Evolutionary conservation across 2,888 invertebrate genomes (phyloP), one percentile per base, ranked within the genome.

Genomic region (Lottia gigantea): DNA sequence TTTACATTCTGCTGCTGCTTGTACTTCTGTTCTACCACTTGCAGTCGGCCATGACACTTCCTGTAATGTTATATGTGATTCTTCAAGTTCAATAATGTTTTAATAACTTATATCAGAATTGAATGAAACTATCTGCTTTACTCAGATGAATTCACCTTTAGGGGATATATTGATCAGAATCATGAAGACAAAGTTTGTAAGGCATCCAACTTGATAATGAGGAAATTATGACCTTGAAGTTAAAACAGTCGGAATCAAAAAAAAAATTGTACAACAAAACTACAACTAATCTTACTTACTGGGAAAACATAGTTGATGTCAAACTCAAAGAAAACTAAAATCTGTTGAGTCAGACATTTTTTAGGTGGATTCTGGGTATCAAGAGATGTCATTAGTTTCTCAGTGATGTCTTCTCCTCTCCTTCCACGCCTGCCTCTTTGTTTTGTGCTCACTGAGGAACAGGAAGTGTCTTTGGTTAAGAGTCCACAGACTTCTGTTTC

Each of bases 401-500:
- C 25, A 15, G 81, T 81, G 26, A 81, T 78, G 70, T 81, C 81
- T 62, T 68, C 62, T 26, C 72, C 79, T 79, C 70, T 40, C 40
- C 11, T 55, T 49, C 1, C 1, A 23, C 23, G 2, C 8, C 19
- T 23, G 14, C 19, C 11, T 55, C 55, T 23, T 55, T 23, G 23
- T 23, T 23, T 0, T 49, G 1, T 55, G n/a, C 23, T 55, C 19
- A 55, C 23, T 46, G 26, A 49, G 31, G 63, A n/a, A 63, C 19
- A 55, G 64, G 46, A 16, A 1, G 55, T 25, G 63, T 49, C 15
- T 45, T 49, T 45, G 25, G 45, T 49, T 16, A 66, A 55, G 15
- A 45, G 64, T n/a, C 72, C 76, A 68, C 78, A 78, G 62, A 23
- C 23, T 31, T 67, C 26, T 23, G 47, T 64, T 14, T 46, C 61